These are phyloP conservation scores for Leptura quadrifasciata DNA, from an alignment of 2,888 invertebrate species.

Conservation along the genomic window DNA sequence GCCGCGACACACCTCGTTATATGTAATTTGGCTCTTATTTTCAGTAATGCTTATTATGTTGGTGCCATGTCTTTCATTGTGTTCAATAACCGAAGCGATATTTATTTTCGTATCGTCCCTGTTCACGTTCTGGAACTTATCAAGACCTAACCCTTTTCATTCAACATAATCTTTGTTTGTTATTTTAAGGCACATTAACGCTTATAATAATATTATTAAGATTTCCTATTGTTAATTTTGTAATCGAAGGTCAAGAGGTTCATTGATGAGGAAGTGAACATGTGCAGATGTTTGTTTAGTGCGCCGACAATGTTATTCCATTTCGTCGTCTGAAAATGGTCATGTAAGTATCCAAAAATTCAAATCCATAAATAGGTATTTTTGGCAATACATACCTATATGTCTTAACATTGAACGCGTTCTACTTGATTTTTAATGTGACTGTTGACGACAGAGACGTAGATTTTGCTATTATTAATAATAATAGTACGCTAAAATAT, in stretches of 20 bases:
- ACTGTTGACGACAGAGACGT: too few species aligned
- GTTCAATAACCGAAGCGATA: slow-evolving; percentile 44
- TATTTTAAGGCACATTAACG: slow-evolving; percentile 2
- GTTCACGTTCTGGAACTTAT: slow-evolving; percentile 21
- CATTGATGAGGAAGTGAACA: too few species aligned
- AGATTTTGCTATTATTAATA: too few species aligned
- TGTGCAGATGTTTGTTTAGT: too few species aligned
- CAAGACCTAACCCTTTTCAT: slow-evolving; percentile 3
- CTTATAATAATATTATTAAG: slow-evolving; percentile 4
- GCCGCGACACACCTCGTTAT: slow-evolving; percentile 19
- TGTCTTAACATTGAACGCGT: too few species aligned
- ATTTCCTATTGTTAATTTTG: not conserved
- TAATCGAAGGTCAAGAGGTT: not conserved
- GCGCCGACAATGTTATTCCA: too few species aligned
- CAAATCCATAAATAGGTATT: too few species aligned
- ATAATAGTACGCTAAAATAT: too few species aligned
- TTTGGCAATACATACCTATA: too few species aligned
- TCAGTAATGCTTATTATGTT: slow-evolving; percentile 1
- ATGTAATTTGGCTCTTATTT: slow-evolving; percentile 27
- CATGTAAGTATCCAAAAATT: too few species aligned
- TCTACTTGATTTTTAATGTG: too few species aligned
- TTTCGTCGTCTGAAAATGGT: too few species aligned
- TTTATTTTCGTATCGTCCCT: slow-evolving; percentile 28
- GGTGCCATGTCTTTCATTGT: slow-evolving; percentile 45
- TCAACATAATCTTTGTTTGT: slow-evolving; percentile 18